Conservation (phyloP, 2,113 vertebrate species). For the Pitta sordida region DNA sequence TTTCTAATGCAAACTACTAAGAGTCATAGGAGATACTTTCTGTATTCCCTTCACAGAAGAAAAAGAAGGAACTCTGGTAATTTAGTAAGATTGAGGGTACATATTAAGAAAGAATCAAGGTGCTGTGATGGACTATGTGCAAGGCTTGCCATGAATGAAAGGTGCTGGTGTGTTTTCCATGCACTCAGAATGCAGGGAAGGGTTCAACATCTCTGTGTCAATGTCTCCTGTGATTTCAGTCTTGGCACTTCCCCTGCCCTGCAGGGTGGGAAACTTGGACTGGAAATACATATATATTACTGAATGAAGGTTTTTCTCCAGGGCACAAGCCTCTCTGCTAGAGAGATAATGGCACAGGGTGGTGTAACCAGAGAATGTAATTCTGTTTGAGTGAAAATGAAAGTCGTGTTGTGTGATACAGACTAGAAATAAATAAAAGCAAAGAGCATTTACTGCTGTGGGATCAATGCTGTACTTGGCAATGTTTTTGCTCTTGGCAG, state of each 20-base stretch:
- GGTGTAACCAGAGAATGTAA: background rate
- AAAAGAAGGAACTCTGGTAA: background rate
- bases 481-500: background rate
- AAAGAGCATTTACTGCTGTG: background rate
- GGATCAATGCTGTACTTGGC: background rate
- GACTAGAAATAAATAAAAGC: background rate
- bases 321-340: background rate
- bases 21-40: background rate
- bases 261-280: background rate
- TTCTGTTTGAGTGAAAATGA: background rate
- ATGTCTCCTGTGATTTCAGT: background rate
- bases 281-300: background rate
- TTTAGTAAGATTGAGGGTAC: background rate
- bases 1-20: background rate
- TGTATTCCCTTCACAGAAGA: background rate
- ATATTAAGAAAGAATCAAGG: background rate
- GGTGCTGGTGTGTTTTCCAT: background rate
- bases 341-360: background rate
- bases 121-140: fast-evolving
- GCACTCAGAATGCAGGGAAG: background rate
- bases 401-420: background rate
- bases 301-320: background rate
- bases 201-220: background rate
- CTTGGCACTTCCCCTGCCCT: background rate
- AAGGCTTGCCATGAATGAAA: background rate